phyloP scores from a whole-genome alignment of 35 echinoderm and acorn worm species.

The Heliocidaris erythrogramma region DNA sequence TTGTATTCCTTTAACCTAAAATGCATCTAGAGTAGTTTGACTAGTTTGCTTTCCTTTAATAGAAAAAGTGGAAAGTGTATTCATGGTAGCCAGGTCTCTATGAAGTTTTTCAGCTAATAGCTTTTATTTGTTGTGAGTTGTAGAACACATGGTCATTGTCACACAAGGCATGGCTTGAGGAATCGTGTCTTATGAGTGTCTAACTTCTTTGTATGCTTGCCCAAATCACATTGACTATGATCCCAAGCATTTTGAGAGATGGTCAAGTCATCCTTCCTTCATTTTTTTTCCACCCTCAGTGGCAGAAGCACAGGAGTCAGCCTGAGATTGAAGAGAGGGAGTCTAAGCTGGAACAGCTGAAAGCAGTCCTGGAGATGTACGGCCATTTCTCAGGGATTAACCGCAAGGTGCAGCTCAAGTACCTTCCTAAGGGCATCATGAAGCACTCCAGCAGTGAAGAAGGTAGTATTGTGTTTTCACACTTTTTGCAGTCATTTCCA shows the following conservation, averaged over 20 bases:
- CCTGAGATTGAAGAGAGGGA: constrained; percentile 89
- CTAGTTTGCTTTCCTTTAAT: no score
- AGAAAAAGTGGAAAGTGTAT: no score
- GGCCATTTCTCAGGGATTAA: constrained; percentile 99
- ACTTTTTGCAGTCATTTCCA: neutral
- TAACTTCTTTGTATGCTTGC: no score
- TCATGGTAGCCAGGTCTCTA: neutral
- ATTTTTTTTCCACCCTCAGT: neutral
- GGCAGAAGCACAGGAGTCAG: constrained; percentile 71
- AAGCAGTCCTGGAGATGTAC: constrained; percentile 97
- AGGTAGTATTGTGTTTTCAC: constrained; percentile 52
- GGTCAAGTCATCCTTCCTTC: neutral
- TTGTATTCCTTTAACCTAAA: no score
- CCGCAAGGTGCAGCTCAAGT: constrained; percentile 95
- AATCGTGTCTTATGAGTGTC: neutral
- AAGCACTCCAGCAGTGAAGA: constrained; percentile 99
- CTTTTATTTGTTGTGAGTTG: no score
- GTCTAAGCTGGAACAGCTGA: constrained; percentile 94
- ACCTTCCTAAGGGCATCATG: constrained; percentile 68
- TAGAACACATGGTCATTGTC: no score
- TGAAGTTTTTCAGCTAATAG: neutral
- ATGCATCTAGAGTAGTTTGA: no score
- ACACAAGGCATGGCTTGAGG: no score
- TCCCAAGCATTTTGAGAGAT: no score
- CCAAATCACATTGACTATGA: no score